phyloP scores from a whole-genome alignment of 2,888 invertebrate genomes.

The Polietes domitor region DNA sequence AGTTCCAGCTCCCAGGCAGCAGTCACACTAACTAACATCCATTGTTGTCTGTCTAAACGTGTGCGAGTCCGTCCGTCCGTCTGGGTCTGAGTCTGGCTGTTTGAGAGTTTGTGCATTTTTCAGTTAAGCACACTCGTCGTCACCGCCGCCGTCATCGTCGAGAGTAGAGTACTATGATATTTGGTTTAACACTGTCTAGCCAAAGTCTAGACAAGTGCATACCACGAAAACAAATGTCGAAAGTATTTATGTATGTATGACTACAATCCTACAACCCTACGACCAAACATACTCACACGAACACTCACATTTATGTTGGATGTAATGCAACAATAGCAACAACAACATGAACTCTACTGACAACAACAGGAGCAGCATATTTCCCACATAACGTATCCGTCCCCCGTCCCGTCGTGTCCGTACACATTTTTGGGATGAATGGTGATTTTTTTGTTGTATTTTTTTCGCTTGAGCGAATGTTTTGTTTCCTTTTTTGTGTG shows the following conservation, averaged over 20 bases:
- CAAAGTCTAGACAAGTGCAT: slow-evolving; percentile 78
- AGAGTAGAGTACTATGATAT: slow-evolving; percentile 64
- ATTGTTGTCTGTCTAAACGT: slow-evolving; percentile 62
- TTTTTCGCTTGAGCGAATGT: slow-evolving; percentile 44
- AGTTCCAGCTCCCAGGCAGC: slow-evolving; percentile 19
- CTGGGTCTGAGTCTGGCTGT: background rate
- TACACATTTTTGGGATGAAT: slow-evolving; percentile 58
- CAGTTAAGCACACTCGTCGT: slow-evolving; percentile 59
- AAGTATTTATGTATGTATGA: slow-evolving; percentile 54
- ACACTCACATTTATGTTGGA: background rate
- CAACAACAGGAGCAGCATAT: slow-evolving; percentile 21
- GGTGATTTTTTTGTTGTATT: slow-evolving; percentile 34
- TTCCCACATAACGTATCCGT: slow-evolving; percentile 25
- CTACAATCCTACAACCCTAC: slow-evolving; percentile 66
- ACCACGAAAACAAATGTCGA: slow-evolving; percentile 68
- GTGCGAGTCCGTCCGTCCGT: background rate
- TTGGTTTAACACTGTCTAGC: slow-evolving; percentile 80
- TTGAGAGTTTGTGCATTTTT: slow-evolving; percentile 39
- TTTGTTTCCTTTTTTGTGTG: slow-evolving; percentile 41
- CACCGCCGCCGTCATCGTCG: slow-evolving; percentile 43
- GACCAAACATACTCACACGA: slow-evolving; percentile 48
- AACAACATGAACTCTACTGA: slow-evolving; percentile 21
- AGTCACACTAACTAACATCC: slow-evolving; percentile 58
- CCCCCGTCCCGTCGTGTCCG: background rate
- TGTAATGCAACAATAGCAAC: slow-evolving; percentile 5